These are phyloP conservation scores for Calliopsis andreniformis DNA, from an alignment of 1,140 invertebrate genomes.

Conservation along the genomic window DNA sequence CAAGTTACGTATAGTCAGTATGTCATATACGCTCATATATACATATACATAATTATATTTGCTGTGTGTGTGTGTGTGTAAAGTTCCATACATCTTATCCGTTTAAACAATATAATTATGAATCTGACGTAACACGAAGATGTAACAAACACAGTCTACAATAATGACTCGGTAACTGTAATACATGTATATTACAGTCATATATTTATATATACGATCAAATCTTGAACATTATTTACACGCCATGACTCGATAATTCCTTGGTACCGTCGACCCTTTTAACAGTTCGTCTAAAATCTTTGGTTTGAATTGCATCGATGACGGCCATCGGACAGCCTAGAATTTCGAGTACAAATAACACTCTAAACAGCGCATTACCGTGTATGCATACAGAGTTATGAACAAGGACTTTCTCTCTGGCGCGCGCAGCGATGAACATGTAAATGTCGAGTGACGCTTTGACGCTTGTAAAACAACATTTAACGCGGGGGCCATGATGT, in stretches of 20 bases:
- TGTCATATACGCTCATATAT: constrained; percentile 27
- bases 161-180: constrained; percentile 41
- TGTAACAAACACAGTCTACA: constrained; percentile 49
- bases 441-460: neutral
- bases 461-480: neutral
- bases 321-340: neutral
- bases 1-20: constrained; percentile 45
- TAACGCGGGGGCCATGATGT: constrained; percentile 9
- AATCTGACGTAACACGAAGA: constrained; percentile 46
- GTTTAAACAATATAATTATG: constrained; percentile 51
- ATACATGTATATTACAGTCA: constrained; percentile 25
- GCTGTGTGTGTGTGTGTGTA: constrained; percentile 14
- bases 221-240: constrained; percentile 45
- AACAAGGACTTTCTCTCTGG: neutral
- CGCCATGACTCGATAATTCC: neutral
- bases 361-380: constrained; percentile 41
- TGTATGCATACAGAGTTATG: neutral
- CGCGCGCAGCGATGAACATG: neutral
- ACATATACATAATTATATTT: constrained; percentile 13
- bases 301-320: neutral
- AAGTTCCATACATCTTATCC: constrained; percentile 31
- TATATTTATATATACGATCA: constrained; percentile 6
- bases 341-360: constrained; percentile 27
- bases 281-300: constrained; percentile 22
- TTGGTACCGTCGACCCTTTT: neutral